Percentiles rank a stretch among this genome's conserved stretches.
phyloP scores from a whole-genome alignment of 2,113 vertebrate species.

The Cathartes aura region DNA sequence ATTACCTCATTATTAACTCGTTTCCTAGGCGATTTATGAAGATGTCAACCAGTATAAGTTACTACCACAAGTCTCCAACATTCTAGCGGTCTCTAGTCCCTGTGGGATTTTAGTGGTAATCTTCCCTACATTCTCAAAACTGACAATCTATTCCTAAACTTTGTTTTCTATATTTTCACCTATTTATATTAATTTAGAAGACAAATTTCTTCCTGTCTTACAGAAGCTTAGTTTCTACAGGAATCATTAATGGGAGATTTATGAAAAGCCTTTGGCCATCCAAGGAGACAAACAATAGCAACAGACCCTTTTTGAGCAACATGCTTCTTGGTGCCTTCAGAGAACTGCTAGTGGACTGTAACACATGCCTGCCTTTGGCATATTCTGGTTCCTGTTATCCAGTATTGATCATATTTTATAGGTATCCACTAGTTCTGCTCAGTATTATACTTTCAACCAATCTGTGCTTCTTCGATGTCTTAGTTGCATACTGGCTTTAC shows the following conservation, averaged over 20 bases:
- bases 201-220: background rate
- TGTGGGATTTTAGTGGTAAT: background rate
- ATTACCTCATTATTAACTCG: background rate
- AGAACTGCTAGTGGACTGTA: background rate
- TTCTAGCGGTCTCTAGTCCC: background rate
- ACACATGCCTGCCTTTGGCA: background rate
- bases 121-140: background rate
- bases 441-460: background rate
- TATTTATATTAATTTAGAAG: background rate
- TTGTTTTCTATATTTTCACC: background rate
- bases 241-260: background rate
- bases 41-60: background rate
- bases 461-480: background rate
- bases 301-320: background rate
- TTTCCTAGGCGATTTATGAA: background rate
- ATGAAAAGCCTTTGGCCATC: background rate
- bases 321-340: background rate
- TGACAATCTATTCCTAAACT: background rate
- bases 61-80: background rate
- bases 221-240: background rate
- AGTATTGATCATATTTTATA: background rate
- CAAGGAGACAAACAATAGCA: background rate
- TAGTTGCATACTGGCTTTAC: background rate
- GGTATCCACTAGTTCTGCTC: background rate
- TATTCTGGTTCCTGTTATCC: background rate